A percentile compares a stretch with the other conserved stretches of the same genome.
phyloP scores from a whole-genome alignment of 2,113 vertebrate species.

The Coptodon rendalli region DNA sequence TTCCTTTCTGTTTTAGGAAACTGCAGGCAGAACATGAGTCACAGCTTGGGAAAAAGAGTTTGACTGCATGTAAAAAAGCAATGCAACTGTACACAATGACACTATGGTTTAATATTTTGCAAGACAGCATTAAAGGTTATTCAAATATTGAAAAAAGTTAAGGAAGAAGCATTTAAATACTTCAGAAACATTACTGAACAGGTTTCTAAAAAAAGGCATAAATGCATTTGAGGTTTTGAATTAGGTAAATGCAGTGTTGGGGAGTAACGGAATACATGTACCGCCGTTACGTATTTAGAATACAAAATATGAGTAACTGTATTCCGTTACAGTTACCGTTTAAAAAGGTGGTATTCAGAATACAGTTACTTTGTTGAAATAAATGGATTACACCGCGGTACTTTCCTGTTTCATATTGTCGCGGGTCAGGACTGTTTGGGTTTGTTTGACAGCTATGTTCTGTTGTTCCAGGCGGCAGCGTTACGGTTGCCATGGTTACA shows the following conservation, averaged over 20 bases:
- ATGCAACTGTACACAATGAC: not conserved
- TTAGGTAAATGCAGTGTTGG: not conserved
- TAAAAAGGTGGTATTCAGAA: too few relatives aligned
- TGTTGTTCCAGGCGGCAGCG: too few relatives aligned
- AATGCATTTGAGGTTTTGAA: not conserved
- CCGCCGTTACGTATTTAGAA: too few relatives aligned
- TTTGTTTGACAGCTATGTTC: too few relatives aligned
- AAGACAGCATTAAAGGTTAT: not conserved
- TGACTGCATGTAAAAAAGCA: not conserved
- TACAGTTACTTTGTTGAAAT: too few relatives aligned
- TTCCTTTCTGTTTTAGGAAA: not conserved
- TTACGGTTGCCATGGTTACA: too few relatives aligned
- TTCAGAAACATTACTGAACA: not conserved
- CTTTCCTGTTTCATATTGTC: too few relatives aligned
- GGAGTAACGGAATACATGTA: too few relatives aligned
- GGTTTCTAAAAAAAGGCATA: not conserved
- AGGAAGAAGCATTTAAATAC: not conserved
- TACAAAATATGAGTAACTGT: too few relatives aligned
- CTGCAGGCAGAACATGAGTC: not conserved
- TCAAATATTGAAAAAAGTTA: not conserved
- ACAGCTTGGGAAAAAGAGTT: not conserved
- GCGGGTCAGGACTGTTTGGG: too few relatives aligned
- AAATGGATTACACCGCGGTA: too few relatives aligned
- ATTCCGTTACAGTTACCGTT: too few relatives aligned
- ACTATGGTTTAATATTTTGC: not conserved